Evolutionary conservation across 2,797 vertebrate species (phyloP), one percentile per base, ranked within the genome.

Genomic region (Pseudochirops cupreus): DNA sequence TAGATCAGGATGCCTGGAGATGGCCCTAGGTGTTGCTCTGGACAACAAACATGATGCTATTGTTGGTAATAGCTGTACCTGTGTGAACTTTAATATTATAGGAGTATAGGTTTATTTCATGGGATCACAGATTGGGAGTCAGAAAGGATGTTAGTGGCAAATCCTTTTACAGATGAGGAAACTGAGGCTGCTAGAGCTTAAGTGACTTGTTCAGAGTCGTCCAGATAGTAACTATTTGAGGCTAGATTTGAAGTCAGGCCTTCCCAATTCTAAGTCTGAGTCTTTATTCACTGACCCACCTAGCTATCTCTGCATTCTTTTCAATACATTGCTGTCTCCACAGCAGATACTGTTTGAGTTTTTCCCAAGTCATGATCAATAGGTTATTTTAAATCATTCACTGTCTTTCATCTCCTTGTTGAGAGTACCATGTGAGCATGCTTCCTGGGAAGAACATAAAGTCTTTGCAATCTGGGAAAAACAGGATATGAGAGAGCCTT

Each of bases 401-500:
- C 39, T 33, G 33, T 90, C 97, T 57, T 24, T 46, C 91, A 91
- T 93, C 95, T 91, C 53, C 16, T 39, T 62, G 33, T 31, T 57
- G 50, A 53, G 14, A 53, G 11, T 18, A n/a, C 26, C 0, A 95
- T 93, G 59, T 56, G 90, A 95, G 28, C 5, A 94, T 50, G 58
- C 87, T 93, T 91, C 5, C 53, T 54, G 10, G 56, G 26, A 62
- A 89, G 58, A 92, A 58, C 94, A 98, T 98, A 96, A 95, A 96
- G 96, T 87, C 24, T 50, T 87, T 50, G 74, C 74, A 87, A 87
- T 50, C 74, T 87, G 24, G 74, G 74, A 26, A 87, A 87, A 87
- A 50, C 21, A 4, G 5, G 74, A 87, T 24, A 87, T 46, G 7
- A 87, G 74, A 87, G 39, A 46, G 21, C 9, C 24, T 87, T 87